A percentile compares a stretch with the other conserved stretches of the same genome.
phyloP scores from a whole-genome alignment of 2,888 invertebrate species.

The Pheosia tremula region DNA sequence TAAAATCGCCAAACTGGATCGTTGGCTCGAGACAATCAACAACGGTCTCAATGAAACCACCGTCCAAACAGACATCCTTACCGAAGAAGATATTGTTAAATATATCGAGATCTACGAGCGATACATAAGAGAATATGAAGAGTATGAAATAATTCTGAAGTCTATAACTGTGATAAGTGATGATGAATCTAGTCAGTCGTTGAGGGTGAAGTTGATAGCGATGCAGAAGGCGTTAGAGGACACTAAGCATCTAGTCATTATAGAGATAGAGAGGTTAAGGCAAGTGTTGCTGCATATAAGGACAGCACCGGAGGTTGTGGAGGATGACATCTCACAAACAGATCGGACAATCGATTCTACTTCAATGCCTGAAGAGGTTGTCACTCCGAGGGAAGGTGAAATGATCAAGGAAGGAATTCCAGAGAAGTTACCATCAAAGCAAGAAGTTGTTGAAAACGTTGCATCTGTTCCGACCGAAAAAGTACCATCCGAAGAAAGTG shows the following conservation, averaged over 20 bases:
- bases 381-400: conserved; percentile 62
- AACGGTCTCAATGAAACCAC: conserved; percentile 76
- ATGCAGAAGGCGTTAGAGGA: conserved; percentile 85
- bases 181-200: conserved; percentile 79
- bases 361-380: conserved; percentile 89
- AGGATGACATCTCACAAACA: conserved; percentile 81
- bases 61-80: conserved; percentile 60
- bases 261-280: conserved; percentile 83
- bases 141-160: conserved; percentile 73
- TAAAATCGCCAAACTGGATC: conserved; percentile 74
- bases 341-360: conserved; percentile 88
- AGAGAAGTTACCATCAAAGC: conserved; percentile 25
- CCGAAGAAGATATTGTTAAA: conserved; percentile 71
- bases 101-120: conserved; percentile 79
- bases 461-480: conserved; percentile 18
- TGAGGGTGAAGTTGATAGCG: conserved; percentile 83
- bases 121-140: conserved; percentile 76
- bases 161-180: conserved; percentile 74
- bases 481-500: conserved; percentile 35
- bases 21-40: conserved; percentile 80
- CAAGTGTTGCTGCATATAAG: conserved; percentile 72
- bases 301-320: conserved; percentile 64
- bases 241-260: conserved; percentile 85
- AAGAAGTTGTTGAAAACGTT: conserved; percentile 29
- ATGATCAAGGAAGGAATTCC: conserved; percentile 38